phyloP scores from a whole-genome alignment of 2,888 invertebrate genomes.

The Euproctis similis region DNA sequence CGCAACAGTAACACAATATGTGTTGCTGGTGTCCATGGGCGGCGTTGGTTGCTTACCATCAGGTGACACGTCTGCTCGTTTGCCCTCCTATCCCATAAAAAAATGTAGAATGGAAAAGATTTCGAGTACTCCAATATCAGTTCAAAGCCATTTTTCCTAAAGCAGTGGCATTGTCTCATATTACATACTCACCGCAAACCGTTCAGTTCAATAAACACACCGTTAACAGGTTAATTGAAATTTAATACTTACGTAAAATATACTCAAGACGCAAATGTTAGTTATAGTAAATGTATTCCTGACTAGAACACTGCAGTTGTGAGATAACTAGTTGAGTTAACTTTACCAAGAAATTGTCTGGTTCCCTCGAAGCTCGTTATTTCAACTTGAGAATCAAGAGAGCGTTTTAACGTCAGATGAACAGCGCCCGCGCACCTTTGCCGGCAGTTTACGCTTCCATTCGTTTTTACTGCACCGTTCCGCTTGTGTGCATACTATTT shows the following conservation, averaged over 20 bases:
- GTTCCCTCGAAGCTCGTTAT: constrained; percentile 36
- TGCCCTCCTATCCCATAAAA: constrained; percentile 10
- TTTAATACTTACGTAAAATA: constrained; percentile 21
- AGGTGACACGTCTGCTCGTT: too few relatives aligned
- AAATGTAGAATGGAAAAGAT: too few relatives aligned
- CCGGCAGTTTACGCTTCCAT: constrained; percentile 32
- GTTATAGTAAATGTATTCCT: constrained; percentile 20
- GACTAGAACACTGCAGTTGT: constrained; percentile 21
- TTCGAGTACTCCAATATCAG: too few relatives aligned
- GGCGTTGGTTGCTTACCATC: too few relatives aligned
- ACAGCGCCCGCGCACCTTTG: constrained; percentile 29
- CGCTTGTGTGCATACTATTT: constrained; percentile 18
- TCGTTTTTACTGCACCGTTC: constrained; percentile 34
- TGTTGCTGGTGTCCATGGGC: too few relatives aligned
- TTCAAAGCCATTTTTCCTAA: background rate
- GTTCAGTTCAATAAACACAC: constrained; percentile 7
- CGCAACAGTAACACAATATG: too few relatives aligned
- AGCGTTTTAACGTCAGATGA: constrained; percentile 33
- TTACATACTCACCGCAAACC: background rate
- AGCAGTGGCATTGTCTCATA: background rate
- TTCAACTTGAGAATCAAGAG: constrained; percentile 25
- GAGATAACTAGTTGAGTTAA: constrained; percentile 38
- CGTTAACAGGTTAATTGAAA: constrained; percentile 17
- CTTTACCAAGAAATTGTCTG: constrained; percentile 30
- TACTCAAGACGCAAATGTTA: constrained; percentile 12